A percentile compares a stretch with the other conserved stretches of the same genome.
These are phyloP conservation scores for Sternotherus odoratus DNA, from an alignment of 2,797 vertebrate genomes.

Conservation along the genomic window DNA sequence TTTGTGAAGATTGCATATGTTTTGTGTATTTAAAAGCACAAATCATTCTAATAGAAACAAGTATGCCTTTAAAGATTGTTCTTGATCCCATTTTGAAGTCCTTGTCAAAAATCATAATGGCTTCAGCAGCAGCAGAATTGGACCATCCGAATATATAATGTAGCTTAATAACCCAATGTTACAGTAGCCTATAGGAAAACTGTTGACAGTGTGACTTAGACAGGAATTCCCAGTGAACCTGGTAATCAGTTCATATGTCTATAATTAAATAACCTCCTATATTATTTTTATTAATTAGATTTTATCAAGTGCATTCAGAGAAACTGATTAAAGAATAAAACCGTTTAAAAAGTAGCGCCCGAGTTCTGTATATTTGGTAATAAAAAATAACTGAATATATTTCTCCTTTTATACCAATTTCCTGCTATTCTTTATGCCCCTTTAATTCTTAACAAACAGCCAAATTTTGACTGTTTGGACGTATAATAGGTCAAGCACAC, in stretches of 20 bases:
- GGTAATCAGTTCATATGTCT: not conserved
- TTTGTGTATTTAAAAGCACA: not conserved
- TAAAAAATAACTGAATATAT: not conserved
- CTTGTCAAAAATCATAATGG: not conserved
- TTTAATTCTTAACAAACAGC: not conserved
- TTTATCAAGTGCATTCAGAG: not conserved
- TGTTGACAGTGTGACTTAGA: not conserved
- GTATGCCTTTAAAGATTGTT: not conserved
- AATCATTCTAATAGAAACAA: not conserved
- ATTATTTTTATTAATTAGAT: not conserved
- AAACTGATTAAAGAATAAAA: not conserved
- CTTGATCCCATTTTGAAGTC: not conserved
- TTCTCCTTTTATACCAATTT: not conserved
- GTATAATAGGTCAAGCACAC: not conserved
- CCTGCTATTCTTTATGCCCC: not conserved
- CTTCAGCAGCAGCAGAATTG: not conserved
- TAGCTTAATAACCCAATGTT: not conserved
- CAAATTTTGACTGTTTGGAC: not conserved
- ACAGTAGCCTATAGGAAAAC: not conserved
- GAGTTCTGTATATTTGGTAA: not conserved
- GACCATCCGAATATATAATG: not conserved
- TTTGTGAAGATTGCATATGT: not conserved
- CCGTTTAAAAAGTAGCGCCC: fast-evolving
- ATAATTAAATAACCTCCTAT: not conserved
- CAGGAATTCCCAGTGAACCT: not conserved